Evolutionary conservation across 2,113 vertebrate species (phyloP), one percentile per base, ranked within the genome.

Genomic region (Ochotona curzoniae): DNA sequence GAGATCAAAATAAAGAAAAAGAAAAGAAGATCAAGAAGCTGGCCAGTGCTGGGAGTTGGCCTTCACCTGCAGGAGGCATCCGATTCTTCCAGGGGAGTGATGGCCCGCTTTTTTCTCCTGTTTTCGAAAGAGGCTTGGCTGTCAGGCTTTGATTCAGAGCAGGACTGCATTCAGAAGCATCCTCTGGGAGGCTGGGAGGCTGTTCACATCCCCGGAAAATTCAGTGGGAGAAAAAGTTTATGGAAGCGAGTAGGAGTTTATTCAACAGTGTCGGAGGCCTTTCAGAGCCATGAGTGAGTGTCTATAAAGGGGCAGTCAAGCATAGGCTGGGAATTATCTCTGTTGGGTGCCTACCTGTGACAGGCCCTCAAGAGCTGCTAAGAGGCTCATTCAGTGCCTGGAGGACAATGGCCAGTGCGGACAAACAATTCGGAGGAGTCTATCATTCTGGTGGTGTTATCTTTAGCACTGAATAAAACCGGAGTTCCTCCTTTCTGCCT

Each of bases 381-480:
- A 99, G 98, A 99, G 99, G 98, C 98, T 98, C 98, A 98, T 98
- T 99, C 98, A 99, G 98, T 94, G 97, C 97, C 96, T 73, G 76
- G 92, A 97, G 97, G 97, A 99, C 99, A 99, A 99, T 99, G 96
- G 98, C 97, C 97, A 97, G 98, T 98, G 98, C 98, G 98, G 98
- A 99, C 98, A 98, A 98, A 99, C 99, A 99, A 99, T 99, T 98
- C 98, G 97, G 98, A 99, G 98, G 99, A 99, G 99, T 99, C 99
- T 99, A 99, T 99, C 98, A 99, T 99, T 99, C 99, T 99, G 98
- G 98, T 99, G 98, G 98, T 99, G 99, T 99, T 99, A 99, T 99
- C 99, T 99, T 99, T 99, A 99, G 98, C 98, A 97, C 98, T 99
- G 98, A 99, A 99, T 99, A 98, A 99, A 98, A 98, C 98, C 98